These are phyloP conservation scores for Myotis planiceps DNA, from an alignment of 2,797 vertebrate genomes.

Conservation along the genomic window DNA sequence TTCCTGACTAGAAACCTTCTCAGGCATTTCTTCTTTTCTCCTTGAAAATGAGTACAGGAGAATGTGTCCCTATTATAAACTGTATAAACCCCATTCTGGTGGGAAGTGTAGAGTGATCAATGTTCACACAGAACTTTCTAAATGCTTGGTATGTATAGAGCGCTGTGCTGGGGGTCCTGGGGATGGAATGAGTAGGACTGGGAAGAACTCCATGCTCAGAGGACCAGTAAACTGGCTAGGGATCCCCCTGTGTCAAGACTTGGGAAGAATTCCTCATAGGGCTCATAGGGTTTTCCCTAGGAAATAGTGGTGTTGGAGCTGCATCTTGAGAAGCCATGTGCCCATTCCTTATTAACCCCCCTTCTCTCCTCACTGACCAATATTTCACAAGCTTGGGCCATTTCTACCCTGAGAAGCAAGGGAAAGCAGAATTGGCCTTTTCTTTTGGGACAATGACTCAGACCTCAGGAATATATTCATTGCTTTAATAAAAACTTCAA, in stretches of 20 bases:
- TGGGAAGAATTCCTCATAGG: not conserved
- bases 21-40: conserved; percentile 55
- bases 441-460: not conserved
- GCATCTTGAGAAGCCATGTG: not conserved
- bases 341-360: not conserved
- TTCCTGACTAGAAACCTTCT: conserved; percentile 39
- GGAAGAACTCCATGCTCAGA: not conserved
- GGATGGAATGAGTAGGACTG: not conserved
- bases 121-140: not conserved
- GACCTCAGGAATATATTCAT: not conserved
- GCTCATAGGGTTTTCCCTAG: not conserved
- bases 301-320: not conserved
- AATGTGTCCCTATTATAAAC: not conserved
- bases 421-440: not conserved
- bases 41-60: conserved; percentile 5
- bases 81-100: not conserved
- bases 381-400: not conserved
- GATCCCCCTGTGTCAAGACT: not conserved
- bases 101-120: not conserved
- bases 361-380: not conserved
- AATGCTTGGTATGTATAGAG: not conserved
- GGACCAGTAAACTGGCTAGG: not conserved
- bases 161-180: not conserved
- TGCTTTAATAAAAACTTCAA: not conserved
- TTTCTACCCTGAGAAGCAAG: not conserved